Evolutionary conservation across 2,888 invertebrate genomes (phyloP), one percentile per base, ranked within the genome.

Genomic region (Zootermopsis nevadensis): DNA sequence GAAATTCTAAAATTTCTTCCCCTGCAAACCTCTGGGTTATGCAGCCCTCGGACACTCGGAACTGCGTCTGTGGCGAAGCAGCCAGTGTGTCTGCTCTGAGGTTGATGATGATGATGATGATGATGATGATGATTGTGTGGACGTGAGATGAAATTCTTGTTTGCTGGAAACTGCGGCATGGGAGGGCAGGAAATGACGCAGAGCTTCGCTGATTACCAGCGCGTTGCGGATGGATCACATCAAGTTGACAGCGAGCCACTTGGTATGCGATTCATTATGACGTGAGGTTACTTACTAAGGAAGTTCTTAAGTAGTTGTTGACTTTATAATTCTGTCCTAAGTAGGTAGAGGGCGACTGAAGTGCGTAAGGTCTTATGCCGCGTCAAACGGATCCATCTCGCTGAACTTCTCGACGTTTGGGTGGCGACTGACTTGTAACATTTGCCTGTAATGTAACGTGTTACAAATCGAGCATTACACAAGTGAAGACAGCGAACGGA

Each of bases 111-210:
- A n/a, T n/a, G n/a, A n/a, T n/a, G n/a, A n/a, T n/a, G n/a, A n/a
- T n/a, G n/a, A n/a, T n/a, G n/a, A n/a, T n/a, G n/a, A n/a, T n/a
- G n/a, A n/a, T n/a, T 19, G 38, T 69, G n/a, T 10, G 33, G 22
- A 74, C 74, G 74, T 74, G 74, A 74, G 74, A 31, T 38, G 74
- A 38, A 38, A 38, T 74, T 74, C 74, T 74, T 74, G 38, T 74
- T 69, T 74, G 33, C 38, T 74, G 74, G 74, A 74, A 74, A 74
- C 74, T 38, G n/a, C 3, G 74, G 74, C 74, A 74, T 74, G 74
- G 74, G 74, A 74, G 74, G 74, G 22, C 69, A 74, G 74, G 74
- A 74, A 74, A 38, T 74, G 74, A 74, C 74, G 74, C 38, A 42
- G 22, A 74, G 19, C 12, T 42, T 2, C 31, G n/a, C 38, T 74